Conservation (phyloP, 1,140 invertebrate genomes). For the Brachystomella parvula region DNA sequence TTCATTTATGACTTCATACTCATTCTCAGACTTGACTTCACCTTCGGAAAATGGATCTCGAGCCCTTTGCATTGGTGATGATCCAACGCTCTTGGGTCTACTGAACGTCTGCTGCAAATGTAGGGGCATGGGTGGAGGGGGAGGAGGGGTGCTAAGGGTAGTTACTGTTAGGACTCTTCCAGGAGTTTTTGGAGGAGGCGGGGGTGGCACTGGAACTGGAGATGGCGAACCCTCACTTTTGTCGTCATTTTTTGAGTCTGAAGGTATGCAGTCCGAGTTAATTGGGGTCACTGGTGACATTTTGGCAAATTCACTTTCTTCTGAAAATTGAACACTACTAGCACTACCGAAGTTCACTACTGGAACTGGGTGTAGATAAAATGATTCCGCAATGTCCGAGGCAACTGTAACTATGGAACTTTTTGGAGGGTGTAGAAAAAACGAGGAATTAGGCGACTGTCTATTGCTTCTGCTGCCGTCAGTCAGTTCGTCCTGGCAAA, state of each 20-base stretch:
- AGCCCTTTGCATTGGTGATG: not conserved
- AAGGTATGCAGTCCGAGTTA: slow-evolving; percentile 4
- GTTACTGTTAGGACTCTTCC: slow-evolving; percentile 1
- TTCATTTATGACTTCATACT: not conserved
- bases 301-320: slow-evolving; percentile 7
- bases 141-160: not conserved
- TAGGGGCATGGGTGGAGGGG: not conserved
- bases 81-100: not conserved
- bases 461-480: not conserved
- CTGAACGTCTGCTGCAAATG: not conserved
- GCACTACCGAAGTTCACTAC: not conserved
- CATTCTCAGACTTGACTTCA: not conserved
- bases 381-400: slow-evolving; percentile 53
- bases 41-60: not conserved
- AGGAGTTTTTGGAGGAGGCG: slow-evolving; percentile 25
- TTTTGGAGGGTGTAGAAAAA: slow-evolving; percentile 31
- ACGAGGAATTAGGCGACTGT: too few relatives aligned
- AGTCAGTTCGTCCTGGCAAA: not conserved
- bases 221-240: not conserved
- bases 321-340: not conserved
- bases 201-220: slow-evolving; percentile 29
- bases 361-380: slow-evolving; percentile 57
- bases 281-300: slow-evolving; percentile 29
- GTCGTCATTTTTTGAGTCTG: not conserved
- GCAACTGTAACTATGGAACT: slow-evolving; percentile 39